These are phyloP conservation scores for Tetrax tetrax DNA, from an alignment of 2,113 vertebrate species.

Conservation along the genomic window DNA sequence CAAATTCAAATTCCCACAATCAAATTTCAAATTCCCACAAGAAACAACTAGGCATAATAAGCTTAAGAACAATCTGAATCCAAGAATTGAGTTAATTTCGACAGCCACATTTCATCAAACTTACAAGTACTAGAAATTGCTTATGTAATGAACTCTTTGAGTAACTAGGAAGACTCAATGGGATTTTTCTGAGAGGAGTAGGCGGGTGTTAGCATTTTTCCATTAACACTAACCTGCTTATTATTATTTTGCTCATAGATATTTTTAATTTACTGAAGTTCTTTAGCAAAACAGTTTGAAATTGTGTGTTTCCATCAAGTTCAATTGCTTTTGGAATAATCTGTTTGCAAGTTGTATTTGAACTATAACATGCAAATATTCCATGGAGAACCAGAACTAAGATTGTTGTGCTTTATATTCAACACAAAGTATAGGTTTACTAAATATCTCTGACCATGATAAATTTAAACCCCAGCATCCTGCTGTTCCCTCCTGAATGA, in stretches of 20 bases:
- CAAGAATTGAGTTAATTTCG: not conserved
- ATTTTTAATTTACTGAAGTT: not conserved
- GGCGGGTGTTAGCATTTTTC: not conserved
- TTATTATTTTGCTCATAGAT: not conserved
- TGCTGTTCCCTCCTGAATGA: not conserved
- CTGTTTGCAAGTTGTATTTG: not conserved
- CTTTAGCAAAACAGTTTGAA: not conserved
- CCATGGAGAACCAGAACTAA: not conserved
- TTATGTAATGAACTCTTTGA: not conserved
- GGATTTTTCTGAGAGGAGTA: fast-evolving
- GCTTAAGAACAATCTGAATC: not conserved
- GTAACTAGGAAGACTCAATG: not conserved
- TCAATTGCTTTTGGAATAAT: not conserved
- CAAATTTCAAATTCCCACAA: no score
- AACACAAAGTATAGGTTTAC: not conserved
- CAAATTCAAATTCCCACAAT: no score
- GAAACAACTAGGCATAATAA: not conserved
- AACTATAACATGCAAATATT: not conserved
- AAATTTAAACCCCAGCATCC: not conserved
- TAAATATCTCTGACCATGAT: not conserved
- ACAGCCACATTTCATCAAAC: not conserved
- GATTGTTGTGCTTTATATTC: not conserved
- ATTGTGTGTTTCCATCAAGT: not conserved
- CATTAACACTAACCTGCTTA: not conserved
- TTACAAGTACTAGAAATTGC: not conserved